Evolutionary conservation across 1,140 invertebrate species (phyloP), one percentile per base, ranked within the genome.

Genomic region (Achatina immaculata): DNA sequence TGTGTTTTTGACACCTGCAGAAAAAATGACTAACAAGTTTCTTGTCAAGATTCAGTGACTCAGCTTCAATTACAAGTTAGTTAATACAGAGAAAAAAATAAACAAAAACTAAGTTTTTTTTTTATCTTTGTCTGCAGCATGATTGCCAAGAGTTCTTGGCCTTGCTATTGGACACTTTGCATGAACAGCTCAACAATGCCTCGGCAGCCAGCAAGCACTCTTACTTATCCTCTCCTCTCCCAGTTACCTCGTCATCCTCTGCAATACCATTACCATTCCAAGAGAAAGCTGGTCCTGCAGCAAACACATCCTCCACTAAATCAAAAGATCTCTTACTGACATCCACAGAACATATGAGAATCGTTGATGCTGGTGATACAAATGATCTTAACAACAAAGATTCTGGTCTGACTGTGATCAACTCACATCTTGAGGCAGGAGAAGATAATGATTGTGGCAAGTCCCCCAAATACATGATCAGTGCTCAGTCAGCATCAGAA

Each of bases 71-170:
- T n/a, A n/a, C n/a, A n/a, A n/a, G n/a, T n/a, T n/a, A n/a, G n/a
- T n/a, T n/a, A n/a, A n/a, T n/a, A n/a, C n/a, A n/a, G n/a, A n/a
- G n/a, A n/a, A n/a, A n/a, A n/a, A n/a, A n/a, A n/a, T n/a, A n/a
- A n/a, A n/a, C n/a, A n/a, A n/a, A n/a, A n/a, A n/a, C n/a, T n/a
- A n/a, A n/a, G n/a, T n/a, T n/a, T n/a, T n/a, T n/a, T n/a, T n/a
- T n/a, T n/a, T n/a, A n/a, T n/a, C n/a, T n/a, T 58, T 38, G 0
- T 40, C 84, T 84, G 38, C 86, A 95, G 94, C 94, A 95, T 86
- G 94, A 95, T 87, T 95, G 94, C 90, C 94, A 95, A 91, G 94
- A 95, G 86, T 95, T 95, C 89, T 90, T 95, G 42, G 94, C 94
- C 11, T 90, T 95, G 16, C 88, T 95, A 21, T 87, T 95, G 82